Evolutionary conservation across 2,888 invertebrate species (phyloP), one percentile per base, ranked within the genome.

Genomic region (Dicycla oo): DNA sequence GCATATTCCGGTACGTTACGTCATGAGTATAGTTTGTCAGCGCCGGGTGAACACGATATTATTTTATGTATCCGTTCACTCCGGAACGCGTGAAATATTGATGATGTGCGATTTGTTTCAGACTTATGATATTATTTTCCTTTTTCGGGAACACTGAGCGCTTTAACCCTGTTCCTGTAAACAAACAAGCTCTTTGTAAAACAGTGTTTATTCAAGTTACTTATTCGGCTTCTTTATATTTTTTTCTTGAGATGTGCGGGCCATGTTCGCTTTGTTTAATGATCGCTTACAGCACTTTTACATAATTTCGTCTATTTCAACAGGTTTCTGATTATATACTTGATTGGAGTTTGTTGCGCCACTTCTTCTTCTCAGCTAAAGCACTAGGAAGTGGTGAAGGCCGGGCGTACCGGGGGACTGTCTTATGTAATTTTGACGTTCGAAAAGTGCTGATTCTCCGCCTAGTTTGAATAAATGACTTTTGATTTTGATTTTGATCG

Each of bases 101-200:
- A 83, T 69, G 75, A 73, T 60, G 53, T 45, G 60, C 66, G 57
- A 86, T 83, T 80, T 76, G 62, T 71, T 73, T 70, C 57, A 73
- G 49, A 56, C 43, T 70, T 65, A 63, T 75, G 69, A 83, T 63
- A 80, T 75, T 68, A 63, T 72, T 69, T 67, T 63, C 63, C 38
- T 53, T 58, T 67, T 62, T 72, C 49, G 43, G 38, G 49, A 68
- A 73, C 45, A 57, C 51, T 49, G 80, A 73, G 64, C 64, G 56
- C 54, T 73, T 53, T 51, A 56, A 73, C 67, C 60, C 49, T 58
- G 30, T 64, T 54, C 53, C 26, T 57, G 51, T 73, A 64, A 73
- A 68, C 60, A 67, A 53, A 63, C 30, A 66, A 40, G 23, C 57
- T 67, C 43, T 82, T 64, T 83, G 23, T 67, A 23, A 72, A 53